Percentiles rank a stretch among this genome's conserved stretches.
phyloP scores from a whole-genome alignment of 2,888 invertebrate species.

The Andrena hattorfiana region DNA sequence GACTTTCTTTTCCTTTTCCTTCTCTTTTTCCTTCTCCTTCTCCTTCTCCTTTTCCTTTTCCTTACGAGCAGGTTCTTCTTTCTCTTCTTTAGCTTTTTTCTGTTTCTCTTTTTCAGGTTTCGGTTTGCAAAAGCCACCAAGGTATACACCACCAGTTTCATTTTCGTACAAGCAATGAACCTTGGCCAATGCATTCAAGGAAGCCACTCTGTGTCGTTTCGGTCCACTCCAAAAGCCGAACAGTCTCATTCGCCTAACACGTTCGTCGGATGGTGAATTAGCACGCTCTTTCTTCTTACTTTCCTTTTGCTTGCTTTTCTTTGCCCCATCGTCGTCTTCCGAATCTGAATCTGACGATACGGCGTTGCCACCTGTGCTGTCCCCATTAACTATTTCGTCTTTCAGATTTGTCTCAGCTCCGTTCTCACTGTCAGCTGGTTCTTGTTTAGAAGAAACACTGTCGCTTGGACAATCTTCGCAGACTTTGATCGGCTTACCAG shows the following conservation, averaged over 20 bases:
- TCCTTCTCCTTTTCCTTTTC: constrained; percentile 75
- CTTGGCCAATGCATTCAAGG: constrained; percentile 94
- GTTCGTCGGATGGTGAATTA: constrained; percentile 79
- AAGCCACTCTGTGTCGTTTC: constrained; percentile 94
- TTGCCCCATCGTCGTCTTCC: constrained; percentile 61
- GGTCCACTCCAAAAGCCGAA: constrained; percentile 91
- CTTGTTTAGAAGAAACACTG: constrained; percentile 67
- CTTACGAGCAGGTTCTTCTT: constrained; percentile 66
- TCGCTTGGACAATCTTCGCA: constrained; percentile 67
- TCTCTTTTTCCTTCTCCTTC: constrained; percentile 75
- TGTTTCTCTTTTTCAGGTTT: constrained; percentile 84
- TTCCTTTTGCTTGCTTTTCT: constrained; percentile 53
- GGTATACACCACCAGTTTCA: constrained; percentile 91
- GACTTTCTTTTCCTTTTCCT: constrained; percentile 72
- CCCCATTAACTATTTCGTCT: constrained; percentile 67
- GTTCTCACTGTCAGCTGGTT: constrained; percentile 68
- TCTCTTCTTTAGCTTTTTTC: constrained; percentile 72
- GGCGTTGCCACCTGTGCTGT: constrained; percentile 50
- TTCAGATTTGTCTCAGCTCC: constrained; percentile 74
- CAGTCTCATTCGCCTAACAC: constrained; percentile 86
- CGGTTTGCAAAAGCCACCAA: constrained; percentile 86
- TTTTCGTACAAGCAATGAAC: constrained; percentile 97
- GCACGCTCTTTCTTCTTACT: constrained; percentile 72
- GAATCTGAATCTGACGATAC: constrained; percentile 60
- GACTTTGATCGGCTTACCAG: constrained; percentile 74